Evolutionary conservation across 2,888 invertebrate species (phyloP).

Genomic region (Nemoura dubitans): DNA sequence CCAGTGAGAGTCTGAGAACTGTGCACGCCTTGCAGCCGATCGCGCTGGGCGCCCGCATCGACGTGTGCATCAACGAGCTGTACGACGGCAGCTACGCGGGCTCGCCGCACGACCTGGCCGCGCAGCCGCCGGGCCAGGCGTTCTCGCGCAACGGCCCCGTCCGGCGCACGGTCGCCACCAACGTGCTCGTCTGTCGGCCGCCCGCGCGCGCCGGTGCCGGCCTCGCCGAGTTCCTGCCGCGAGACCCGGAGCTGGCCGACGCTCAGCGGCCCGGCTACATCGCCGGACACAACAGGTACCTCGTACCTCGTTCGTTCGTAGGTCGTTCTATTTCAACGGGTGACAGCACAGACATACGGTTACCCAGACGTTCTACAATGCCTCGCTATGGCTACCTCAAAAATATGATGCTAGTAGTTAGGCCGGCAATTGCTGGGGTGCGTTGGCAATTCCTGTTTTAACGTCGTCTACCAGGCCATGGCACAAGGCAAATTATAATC

Average conservation of each 20-base stretch:
- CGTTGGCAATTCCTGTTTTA: no score
- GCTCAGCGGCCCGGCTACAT: constrained; percentile 84
- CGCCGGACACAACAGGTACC: constrained; percentile 88
- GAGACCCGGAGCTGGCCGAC: constrained; percentile 80
- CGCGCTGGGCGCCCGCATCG: constrained; percentile 84
- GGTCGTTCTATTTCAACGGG: no score
- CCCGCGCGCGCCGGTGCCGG: constrained; percentile 72
- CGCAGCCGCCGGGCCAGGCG: constrained; percentile 74
- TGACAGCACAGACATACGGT: no score
- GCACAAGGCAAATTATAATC: no score
- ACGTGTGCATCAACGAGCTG: constrained; percentile 93
- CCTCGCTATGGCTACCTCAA: no score
- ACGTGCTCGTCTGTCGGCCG: constrained; percentile 81
- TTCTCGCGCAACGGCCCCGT: constrained; percentile 78
- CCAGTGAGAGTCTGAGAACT: no score
- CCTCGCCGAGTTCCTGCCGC: constrained; percentile 87
- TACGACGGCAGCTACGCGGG: constrained; percentile 97
- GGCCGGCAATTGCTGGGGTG: no score
- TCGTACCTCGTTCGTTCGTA: no score
- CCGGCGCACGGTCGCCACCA: constrained; percentile 78
- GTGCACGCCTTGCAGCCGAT: constrained; percentile 66
- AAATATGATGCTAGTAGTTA: no score
- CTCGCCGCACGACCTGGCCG: constrained; percentile 87
- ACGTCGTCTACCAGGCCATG: no score
- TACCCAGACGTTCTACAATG: no score